Base-by-base conservation (phyloP, 2,888 invertebrate genomes). In the Hydrotaea cyrtoneurina region DNA sequence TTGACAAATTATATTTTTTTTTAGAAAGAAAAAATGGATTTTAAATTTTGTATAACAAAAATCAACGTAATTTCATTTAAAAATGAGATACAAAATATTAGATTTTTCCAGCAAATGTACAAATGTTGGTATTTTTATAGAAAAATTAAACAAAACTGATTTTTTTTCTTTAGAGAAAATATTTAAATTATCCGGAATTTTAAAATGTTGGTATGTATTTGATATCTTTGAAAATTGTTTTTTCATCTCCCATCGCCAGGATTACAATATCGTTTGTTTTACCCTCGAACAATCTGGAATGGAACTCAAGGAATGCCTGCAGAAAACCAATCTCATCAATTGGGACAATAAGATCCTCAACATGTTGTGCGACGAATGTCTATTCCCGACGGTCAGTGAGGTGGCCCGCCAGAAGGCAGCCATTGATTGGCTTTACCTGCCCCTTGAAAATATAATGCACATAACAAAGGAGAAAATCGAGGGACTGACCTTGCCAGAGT, bases 281-380 rank as follows among this genome's bases (percentile, higher is more conserved):
- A 80, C 75, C 0, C 19, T 80, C 19, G 59, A 80, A 50, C 39
- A 75, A 36, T 80, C 75, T 3, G 26, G 39, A 57, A 21, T 31
- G 5, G 80, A 80, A 17, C 69, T 80, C 1, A 75, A 75, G 8
- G 80, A 80, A 75, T 80, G 75, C n/a, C 21, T 80, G 0, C 75
- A 23, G 10, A 23, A 36, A 13, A 75, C 80, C 0, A 57, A 80
- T n/a, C 39, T 69, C 15, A 80, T 80, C 1, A 21, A 59, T 46
- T 80, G 80, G 75, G 3, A 71, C 21, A 39, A 43, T 26, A 17
- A 69, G 57, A 15, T 4, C 13, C n/a, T 77, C 3, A 55, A 69
- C 11, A n/a, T 80, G 1, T 59, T 75, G 59, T 75, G 75, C 50
- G 80, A 80, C n/a, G 80, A 80, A 11, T 59, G 46, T n/a, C 17